phyloP scores from a whole-genome alignment of 1,140 invertebrate species.

The Hestina assimilis region DNA sequence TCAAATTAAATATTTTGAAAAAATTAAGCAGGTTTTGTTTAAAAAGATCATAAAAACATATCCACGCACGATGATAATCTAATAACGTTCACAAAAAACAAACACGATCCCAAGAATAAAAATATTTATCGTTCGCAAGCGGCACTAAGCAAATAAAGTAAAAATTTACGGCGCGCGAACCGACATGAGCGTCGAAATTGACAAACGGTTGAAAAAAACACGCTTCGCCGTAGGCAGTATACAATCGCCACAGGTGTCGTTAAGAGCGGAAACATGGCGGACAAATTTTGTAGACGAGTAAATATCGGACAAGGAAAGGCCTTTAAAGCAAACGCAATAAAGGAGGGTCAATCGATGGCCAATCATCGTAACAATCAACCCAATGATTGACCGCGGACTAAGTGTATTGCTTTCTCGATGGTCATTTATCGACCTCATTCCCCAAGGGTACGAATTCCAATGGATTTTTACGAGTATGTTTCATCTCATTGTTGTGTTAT shows the following conservation, averaged over 20 bases:
- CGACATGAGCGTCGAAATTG: slow-evolving; percentile 52
- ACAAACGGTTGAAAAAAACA: slow-evolving; percentile 43
- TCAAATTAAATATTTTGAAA: no score
- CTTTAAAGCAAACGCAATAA: slow-evolving; percentile 20
- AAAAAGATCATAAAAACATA: no score
- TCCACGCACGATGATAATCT: background rate
- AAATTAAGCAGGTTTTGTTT: no score
- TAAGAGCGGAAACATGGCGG: slow-evolving; percentile 38
- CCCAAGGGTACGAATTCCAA: slow-evolving; percentile 21
- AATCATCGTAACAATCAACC: slow-evolving; percentile 38
- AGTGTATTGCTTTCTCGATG: slow-evolving; percentile 39
- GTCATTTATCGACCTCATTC: slow-evolving; percentile 23
- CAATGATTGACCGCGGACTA: slow-evolving; percentile 37
- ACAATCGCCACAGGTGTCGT: slow-evolving; percentile 44
- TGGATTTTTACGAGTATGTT: slow-evolving; percentile 26
- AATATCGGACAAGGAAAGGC: slow-evolving; percentile 2
- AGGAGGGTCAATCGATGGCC: slow-evolving; percentile 25
- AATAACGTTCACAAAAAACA: slow-evolving; percentile 26
- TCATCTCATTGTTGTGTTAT: slow-evolving; percentile 24
- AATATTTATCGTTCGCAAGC: slow-evolving; percentile 35
- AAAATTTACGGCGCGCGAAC: slow-evolving; percentile 53
- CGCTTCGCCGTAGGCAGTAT: slow-evolving; percentile 14
- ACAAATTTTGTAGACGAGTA: slow-evolving; percentile 27
- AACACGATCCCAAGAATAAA: slow-evolving; percentile 34
- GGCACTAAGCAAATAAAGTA: slow-evolving; percentile 48